Percentiles rank a stretch among this genome's conserved stretches.
Evolutionary conservation across 2,113 vertebrate species (phyloP).

Genomic region (Myotis yumanensis): DNA sequence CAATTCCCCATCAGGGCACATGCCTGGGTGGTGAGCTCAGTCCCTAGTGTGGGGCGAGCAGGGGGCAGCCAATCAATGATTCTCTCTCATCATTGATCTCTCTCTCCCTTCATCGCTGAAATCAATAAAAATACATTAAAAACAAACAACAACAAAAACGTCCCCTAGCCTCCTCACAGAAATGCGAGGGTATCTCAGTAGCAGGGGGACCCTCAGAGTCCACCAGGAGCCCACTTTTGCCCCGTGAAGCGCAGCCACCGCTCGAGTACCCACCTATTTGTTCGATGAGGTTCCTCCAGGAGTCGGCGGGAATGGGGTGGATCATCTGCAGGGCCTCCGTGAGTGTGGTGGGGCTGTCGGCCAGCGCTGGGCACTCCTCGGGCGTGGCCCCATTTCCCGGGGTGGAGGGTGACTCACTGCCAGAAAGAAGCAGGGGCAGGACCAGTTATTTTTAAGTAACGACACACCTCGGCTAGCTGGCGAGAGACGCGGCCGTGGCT

Average conservation of each 20-base stretch:
- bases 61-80: too few relatives aligned
- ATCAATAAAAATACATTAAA: too few relatives aligned
- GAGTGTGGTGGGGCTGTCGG: conserved; percentile 77
- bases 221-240: background rate
- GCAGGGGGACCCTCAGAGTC: background rate
- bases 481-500: background rate
- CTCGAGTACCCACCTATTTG: conserved; percentile 83
- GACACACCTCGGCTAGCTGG: background rate
- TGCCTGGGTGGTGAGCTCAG: too few relatives aligned
- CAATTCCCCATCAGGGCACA: too few relatives aligned
- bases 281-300: conserved; percentile 86
- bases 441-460: conserved; percentile 59
- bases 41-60: too few relatives aligned
- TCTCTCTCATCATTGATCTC: too few relatives aligned
- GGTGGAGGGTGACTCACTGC: conserved; percentile 78
- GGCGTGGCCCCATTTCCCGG: conserved; percentile 74
- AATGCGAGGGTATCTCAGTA: accelerated
- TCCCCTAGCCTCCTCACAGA: background rate
- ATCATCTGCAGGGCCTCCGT: conserved; percentile 77
- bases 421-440: background rate
- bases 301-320: conserved; percentile 85
- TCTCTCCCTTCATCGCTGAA: too few relatives aligned
- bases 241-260: accelerated
- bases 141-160: background rate
- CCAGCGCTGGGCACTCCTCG: conserved; percentile 78